Percentiles rank a stretch among this genome's conserved stretches.
phyloP scores from a whole-genome alignment of 2,797 vertebrate genomes.

The Rousettus madagascariensis region DNA sequence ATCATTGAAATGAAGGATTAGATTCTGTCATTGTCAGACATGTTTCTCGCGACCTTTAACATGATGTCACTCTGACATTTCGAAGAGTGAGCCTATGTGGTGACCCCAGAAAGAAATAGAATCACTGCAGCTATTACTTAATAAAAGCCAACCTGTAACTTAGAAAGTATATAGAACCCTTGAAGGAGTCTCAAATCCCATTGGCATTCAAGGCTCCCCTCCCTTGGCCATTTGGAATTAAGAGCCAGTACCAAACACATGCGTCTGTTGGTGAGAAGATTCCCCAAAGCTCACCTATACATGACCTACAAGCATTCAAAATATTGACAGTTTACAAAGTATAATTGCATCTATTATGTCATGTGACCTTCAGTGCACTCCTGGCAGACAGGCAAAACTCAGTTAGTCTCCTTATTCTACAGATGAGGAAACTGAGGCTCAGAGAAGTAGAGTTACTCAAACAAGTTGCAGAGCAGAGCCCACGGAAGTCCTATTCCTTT shows the following conservation, averaged over 20 bases:
- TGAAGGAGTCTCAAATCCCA: neutral
- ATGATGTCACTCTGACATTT: neutral
- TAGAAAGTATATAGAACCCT: neutral
- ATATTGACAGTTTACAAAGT: neutral
- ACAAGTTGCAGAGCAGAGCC: neutral
- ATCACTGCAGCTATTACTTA: rapidly evolving
- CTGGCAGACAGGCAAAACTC: neutral
- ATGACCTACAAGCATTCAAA: neutral
- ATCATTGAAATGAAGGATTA: neutral
- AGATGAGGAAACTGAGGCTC: neutral
- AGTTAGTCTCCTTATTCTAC: neutral
- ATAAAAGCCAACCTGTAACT: neutral
- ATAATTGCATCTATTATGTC: neutral
- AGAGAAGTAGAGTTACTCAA: neutral
- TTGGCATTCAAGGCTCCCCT: neutral
- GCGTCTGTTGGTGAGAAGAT: neutral
- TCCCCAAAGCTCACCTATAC: neutral
- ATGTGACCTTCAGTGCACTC: neutral
- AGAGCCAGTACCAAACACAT: neutral
- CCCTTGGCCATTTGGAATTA: neutral
- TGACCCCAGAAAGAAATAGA: neutral
- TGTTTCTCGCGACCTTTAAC: neutral
- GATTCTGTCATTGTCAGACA: neutral
- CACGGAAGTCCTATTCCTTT: neutral
- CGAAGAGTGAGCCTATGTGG: neutral